Evolutionary conservation across 2,797 vertebrate genomes (phyloP).

Genomic region (Hemitrygon akajei): DNA sequence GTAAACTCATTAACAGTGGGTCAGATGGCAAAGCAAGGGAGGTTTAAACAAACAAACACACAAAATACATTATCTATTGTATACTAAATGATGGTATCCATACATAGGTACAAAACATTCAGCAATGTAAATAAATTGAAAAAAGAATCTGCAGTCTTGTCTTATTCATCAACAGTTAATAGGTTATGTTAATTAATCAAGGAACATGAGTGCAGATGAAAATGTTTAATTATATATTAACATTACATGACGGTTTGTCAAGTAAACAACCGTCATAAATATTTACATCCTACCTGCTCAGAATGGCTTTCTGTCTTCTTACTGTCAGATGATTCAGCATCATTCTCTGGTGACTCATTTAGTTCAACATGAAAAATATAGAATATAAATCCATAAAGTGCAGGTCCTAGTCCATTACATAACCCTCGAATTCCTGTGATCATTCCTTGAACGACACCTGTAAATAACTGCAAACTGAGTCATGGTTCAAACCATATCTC

Average conservation of each 20-base stretch:
- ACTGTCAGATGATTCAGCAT: conserved; percentile 41
- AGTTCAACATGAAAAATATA: conserved; percentile 81
- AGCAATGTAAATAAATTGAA: not conserved
- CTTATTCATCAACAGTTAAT: not conserved
- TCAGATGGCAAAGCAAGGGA: too few relatives aligned
- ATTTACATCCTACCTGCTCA: conserved; percentile 58
- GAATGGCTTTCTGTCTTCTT: conserved; percentile 52
- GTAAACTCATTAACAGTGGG: not conserved
- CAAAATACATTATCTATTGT: not conserved
- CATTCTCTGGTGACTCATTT: conserved; percentile 63
- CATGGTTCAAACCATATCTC: not conserved
- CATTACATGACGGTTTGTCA: not conserved
- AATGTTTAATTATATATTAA: not conserved
- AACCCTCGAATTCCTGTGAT: conserved; percentile 76
- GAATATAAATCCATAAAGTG: conserved; percentile 80
- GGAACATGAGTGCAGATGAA: not conserved
- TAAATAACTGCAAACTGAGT: not conserved
- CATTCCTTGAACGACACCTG: conserved; percentile 82
- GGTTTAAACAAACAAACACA: too few relatives aligned
- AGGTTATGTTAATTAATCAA: not conserved
- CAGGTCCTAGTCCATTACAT: conserved; percentile 74
- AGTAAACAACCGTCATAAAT: not conserved
- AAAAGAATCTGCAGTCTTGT: not conserved
- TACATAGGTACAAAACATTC: not conserved
- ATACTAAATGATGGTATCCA: not conserved